Base-by-base conservation (phyloP, 1,140 invertebrate species). In the Panonychus citri region DNA sequence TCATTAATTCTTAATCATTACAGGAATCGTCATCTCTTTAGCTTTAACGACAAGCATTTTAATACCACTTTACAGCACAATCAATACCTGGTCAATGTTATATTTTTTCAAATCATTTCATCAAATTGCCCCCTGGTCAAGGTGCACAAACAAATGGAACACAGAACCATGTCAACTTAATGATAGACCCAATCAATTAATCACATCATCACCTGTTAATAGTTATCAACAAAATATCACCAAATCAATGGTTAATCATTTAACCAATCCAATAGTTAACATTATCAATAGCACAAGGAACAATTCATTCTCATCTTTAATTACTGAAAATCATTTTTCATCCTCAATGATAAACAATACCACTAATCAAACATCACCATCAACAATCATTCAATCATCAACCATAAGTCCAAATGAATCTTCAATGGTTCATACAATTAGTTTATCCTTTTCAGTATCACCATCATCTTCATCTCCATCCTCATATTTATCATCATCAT, bases 321-420 rank as follows among this genome's bases (percentile, higher is more conserved):
- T n/a, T n/a, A n/a, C n/a, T n/a, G n/a, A n/a, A n/a, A n/a, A n/a
- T n/a, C n/a, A n/a, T n/a, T n/a, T n/a, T n/a, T n/a, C n/a, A n/a
- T n/a, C n/a, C n/a, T n/a, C n/a, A n/a, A n/a, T n/a, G n/a, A 34
- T 34, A 12, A 34, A 5, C 12, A 12, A 34, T 34, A 34, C 30
- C 5, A 7, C 12, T 12, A 34, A 34, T 34, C 21, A 15, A 24
- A 52, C 50, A n/a, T n/a, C 24, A 30, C 37, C 48, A 34, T 53
- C 76, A 54, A 76, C 77, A 15, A 67, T 64, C 66, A 70, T 70
- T 46, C 76, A 72, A 1, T 73, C 75, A 21, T 37, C 25, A 30
- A 54, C 17, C 24, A 56, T 78, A 15, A 73, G 75, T 42, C 71
- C 75, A 54, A 78, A 80, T 25, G 74, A 75, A 62, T 81, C 81